Evolutionary conservation across 2,888 invertebrate genomes (phyloP).

Genomic region (Drosophila maculinotata): DNA sequence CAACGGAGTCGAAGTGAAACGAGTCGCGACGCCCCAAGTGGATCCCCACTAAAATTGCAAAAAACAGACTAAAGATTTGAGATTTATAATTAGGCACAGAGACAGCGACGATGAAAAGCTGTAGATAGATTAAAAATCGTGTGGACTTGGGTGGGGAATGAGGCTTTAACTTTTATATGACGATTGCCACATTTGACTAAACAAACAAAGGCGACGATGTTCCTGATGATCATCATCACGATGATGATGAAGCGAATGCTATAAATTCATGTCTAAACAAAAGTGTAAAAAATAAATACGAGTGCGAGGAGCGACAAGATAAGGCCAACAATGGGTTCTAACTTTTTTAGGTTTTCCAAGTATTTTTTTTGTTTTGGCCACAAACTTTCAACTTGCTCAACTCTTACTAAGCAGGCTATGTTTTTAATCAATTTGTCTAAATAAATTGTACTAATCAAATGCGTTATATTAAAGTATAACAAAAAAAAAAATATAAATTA

Average conservation of each 20-base stretch:
- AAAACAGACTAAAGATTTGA: slow-evolving; percentile 41
- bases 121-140: slow-evolving; percentile 41
- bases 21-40: no score
- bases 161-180: slow-evolving; percentile 47
- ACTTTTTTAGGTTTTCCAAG: not conserved
- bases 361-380: not conserved
- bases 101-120: slow-evolving; percentile 24
- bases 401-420: no score
- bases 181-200: slow-evolving; percentile 63
- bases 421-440: no score
- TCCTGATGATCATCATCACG: slow-evolving; percentile 9
- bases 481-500: not conserved
- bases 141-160: slow-evolving; percentile 23
- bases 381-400: no score
- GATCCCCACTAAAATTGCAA: no score
- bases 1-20: no score
- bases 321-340: slow-evolving; percentile 25
- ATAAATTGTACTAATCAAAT: no score
- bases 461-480: no score
- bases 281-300: slow-evolving; percentile 78
- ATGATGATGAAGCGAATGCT: slow-evolving; percentile 30
- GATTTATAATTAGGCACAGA: slow-evolving; percentile 46
- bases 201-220: slow-evolving; percentile 39
- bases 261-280: slow-evolving; percentile 81
- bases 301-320: slow-evolving; percentile 58